Evolutionary conservation across 2,113 vertebrate species (phyloP), one percentile per base, ranked within the genome.

Genomic region (Noturus placidus): DNA sequence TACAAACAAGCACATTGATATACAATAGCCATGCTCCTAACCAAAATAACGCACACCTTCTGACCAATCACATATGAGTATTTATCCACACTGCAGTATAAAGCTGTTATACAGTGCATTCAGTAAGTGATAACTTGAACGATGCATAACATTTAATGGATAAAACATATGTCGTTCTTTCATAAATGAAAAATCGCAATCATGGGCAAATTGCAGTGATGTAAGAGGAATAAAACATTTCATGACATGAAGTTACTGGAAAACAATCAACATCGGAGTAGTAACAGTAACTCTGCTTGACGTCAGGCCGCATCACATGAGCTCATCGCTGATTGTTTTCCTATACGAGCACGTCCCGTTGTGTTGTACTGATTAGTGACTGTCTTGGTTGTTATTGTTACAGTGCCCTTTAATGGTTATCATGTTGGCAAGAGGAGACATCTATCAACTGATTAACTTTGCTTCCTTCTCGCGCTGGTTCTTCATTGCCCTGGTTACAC

Each of bases 391-490:
- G 38, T 27, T 54, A 25, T 35, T 89, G 74, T 86, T 87, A 30
- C 93, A 97, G 96, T 96, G 96, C 83, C 96, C 96, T n/a, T 84
- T 96, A 91, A 92, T 94, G 86, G 90, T 96, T 85, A 15, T 94
- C 90, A 96, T 96, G 95, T 88, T 97, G 67, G 91, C 92, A 85
- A 92, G 89, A 0, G 97, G 96, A 86, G 96, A 98, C 57, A 95
- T 98, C 91, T 97, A 95, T 91, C 93, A 95, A 56, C 95, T 98
- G 5, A 84, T 98, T 92, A 97, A 95, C 94, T 97, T 98, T 82
- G 96, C 95, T 91, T 97, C 97, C 83, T 97, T 97, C 86, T 94
- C 97, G 33, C 95, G 96, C 87, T 98, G 97, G 97, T 93, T 97
- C 85, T 97, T 98, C 93, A 96, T 97, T 87, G 97, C 95, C 54